These are phyloP conservation scores for Labeo calbasu DNA, from an alignment of 2,797 vertebrate species.

Conservation along the genomic window DNA sequence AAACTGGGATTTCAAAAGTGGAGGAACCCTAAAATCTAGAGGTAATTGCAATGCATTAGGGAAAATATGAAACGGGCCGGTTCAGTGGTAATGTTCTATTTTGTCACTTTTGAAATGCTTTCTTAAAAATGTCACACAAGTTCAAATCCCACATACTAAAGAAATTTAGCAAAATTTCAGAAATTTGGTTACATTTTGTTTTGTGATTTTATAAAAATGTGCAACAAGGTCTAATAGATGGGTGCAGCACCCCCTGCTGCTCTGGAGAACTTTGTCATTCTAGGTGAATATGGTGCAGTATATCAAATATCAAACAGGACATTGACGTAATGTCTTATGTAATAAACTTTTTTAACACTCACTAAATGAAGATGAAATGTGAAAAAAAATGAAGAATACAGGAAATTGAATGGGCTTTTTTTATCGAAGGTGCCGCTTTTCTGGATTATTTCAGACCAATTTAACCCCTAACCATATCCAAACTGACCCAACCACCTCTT, in stretches of 20 bases:
- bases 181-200: not conserved
- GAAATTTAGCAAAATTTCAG: not conserved
- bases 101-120: not conserved
- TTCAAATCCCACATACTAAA: not conserved
- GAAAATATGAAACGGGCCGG: not conserved
- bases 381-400: not conserved
- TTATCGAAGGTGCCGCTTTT: not conserved
- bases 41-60: not conserved
- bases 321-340: not conserved
- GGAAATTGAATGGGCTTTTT: not conserved
- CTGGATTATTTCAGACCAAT: not conserved
- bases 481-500: slow-evolving; percentile 8
- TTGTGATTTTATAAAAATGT: not conserved
- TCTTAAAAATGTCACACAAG: not conserved
- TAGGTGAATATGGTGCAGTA: not conserved
- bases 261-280: not conserved
- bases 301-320: not conserved
- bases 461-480: slow-evolving; percentile 12
- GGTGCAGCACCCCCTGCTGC: not conserved
- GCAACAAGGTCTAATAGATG: not conserved
- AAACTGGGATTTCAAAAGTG: not conserved
- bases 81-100: not conserved
- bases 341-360: not conserved
- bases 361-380: not conserved
- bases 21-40: not conserved